A percentile compares a stretch with the other conserved stretches of the same genome.
These are phyloP conservation scores for Sinella curviseta DNA, from an alignment of 1,140 invertebrate species.

Conservation along the genomic window DNA sequence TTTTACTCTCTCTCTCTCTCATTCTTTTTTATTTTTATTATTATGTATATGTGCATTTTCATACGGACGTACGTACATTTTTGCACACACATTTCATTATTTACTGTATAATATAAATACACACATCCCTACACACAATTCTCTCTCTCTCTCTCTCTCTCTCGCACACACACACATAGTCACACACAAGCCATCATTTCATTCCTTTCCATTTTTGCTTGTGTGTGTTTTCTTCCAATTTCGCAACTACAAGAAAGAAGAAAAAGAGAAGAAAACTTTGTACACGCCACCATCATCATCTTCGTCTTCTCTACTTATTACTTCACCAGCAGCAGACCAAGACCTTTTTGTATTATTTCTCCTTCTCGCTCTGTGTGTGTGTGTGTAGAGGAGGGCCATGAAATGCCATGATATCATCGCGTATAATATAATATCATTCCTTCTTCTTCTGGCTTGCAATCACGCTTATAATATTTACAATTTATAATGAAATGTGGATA, in stretches of 20 bases:
- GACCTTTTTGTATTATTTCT: too few species aligned
- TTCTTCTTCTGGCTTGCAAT: not conserved
- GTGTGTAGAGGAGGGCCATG: too few species aligned
- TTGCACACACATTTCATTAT: not conserved
- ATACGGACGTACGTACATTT: not conserved
- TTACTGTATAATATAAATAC: too few species aligned
- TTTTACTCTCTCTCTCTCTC: not conserved
- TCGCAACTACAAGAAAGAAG: too few species aligned
- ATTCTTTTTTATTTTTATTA: not conserved
- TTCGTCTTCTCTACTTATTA: too few species aligned
- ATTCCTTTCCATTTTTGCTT: not conserved
- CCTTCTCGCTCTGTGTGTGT: too few species aligned
- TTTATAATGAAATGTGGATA: not conserved
- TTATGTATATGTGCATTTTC: not conserved
- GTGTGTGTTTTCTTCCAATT: not conserved
- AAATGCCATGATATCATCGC: too few species aligned
- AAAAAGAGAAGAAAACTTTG: not conserved
- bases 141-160: not conserved
- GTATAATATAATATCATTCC: not conserved
- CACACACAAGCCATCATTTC: not conserved
- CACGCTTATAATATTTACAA: not conserved
- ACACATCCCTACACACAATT: not conserved
- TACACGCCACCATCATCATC: not conserved
- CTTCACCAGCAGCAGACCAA: too few species aligned
- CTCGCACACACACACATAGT: not conserved